Base-by-base conservation (phyloP, 2,888 invertebrate genomes). In the Parelbella ahira region DNA sequence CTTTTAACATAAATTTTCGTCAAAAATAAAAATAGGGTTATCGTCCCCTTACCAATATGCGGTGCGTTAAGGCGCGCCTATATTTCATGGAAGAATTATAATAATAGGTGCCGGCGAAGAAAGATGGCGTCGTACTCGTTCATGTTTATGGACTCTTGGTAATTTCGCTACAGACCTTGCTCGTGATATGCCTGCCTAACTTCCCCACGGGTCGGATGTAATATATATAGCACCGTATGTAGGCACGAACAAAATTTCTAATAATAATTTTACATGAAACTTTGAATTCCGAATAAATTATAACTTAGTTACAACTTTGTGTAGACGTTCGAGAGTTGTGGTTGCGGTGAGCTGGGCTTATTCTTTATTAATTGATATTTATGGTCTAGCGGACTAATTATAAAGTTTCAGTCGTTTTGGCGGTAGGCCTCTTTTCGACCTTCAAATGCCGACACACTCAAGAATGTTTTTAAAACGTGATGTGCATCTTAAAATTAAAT, bases 1-100 rank as follows among this genome's bases (percentile, higher is more conserved):
- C 56, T 57, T 63, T 64, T 62, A 48, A 60, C 66, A 66, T 65
- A 68, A 66, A 69, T 65, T 63, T 50, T 51, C 56, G 53, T 60
- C 55, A 50, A 50, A 57, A 55, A 52, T 55, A 53, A 58, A 58
- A 57, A 56, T 47, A 48, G 49, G 52, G 47, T 45, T 43, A 19
- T 24, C 30, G 18, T 19, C 19, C 10, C 19, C 9, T 36, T 32
- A 44, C 39, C 48, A 48, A 50, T 49, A 50, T 47, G 45, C 44
- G 39, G 46, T 39, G 39, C 33, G 46, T 41, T 34, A 44, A 44
- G 45, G 33, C 48, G 37, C 43, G 11, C 37, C 44, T 30, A 51
- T 57, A 51, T 60, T 55, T 58, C 51, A 56, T 45, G 38, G 34
- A 42, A 50, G 48, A 49, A 45, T 44, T 45, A 45, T 44, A 39